These are phyloP conservation scores for Amphiprion ocellaris DNA, from an alignment of 2,113 vertebrate species.

Conservation along the genomic window DNA sequence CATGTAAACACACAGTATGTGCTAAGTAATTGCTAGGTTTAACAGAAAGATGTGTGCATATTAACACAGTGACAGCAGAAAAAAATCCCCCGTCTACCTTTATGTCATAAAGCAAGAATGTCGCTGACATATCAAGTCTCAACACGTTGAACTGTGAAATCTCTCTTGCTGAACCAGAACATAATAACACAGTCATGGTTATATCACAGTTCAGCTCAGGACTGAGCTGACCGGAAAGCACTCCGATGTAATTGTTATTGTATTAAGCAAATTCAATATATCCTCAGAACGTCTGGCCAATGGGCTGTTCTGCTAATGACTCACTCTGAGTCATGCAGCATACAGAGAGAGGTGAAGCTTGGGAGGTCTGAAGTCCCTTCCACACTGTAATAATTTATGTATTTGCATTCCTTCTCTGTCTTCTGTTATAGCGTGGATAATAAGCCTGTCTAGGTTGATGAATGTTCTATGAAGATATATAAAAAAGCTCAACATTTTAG, in stretches of 20 bases:
- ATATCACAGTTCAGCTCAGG: background rate
- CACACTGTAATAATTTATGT: conserved; percentile 27
- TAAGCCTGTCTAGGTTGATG: conserved; percentile 46
- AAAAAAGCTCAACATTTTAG: conserved; percentile 32
- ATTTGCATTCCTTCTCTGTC: conserved; percentile 42
- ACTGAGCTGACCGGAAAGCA: conserved; percentile 17
- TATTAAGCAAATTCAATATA: conserved; percentile 3
- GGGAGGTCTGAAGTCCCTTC: conserved; percentile 15
- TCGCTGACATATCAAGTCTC: conserved; percentile 36
- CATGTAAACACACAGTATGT: background rate
- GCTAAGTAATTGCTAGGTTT: background rate
- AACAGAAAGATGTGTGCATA: background rate
- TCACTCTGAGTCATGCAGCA: conserved; percentile 52
- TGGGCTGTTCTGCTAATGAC: conserved; percentile 40
- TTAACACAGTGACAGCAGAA: conserved; percentile 4
- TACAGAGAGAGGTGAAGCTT: conserved; percentile 30
- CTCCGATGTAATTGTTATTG: conserved; percentile 5
- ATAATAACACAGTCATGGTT: background rate
- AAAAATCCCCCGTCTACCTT: background rate
- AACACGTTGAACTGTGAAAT: conserved; percentile 28
- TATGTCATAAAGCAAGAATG: conserved; percentile 51
- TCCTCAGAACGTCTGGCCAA: conserved; percentile 26
- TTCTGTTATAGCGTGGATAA: conserved; percentile 35
- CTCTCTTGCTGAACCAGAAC: background rate
- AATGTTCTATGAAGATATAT: conserved; percentile 46